These are phyloP conservation scores for Gallinago jamesoni DNA, from an alignment of 2,113 vertebrate genomes.

Conservation along the genomic window DNA sequence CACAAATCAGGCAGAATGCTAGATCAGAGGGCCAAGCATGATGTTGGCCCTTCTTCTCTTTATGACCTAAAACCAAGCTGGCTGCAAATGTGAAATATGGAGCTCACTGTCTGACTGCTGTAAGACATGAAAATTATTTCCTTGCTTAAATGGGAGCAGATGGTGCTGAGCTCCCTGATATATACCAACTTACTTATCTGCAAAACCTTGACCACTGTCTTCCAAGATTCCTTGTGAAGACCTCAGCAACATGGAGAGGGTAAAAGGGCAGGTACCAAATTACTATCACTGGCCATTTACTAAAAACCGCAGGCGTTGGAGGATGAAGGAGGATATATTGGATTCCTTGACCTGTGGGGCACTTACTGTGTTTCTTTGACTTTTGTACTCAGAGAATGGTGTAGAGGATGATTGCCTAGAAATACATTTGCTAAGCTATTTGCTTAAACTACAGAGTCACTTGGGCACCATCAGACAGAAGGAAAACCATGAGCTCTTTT, in stretches of 20 bases:
- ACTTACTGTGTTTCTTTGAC: neutral
- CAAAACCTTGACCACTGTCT: neutral
- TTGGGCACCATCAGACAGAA: constrained; percentile 23
- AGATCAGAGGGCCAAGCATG: neutral
- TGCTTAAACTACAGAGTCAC: constrained; percentile 28
- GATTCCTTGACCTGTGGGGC: neutral
- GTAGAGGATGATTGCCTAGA: neutral
- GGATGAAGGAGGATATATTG: neutral
- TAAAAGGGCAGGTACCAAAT: neutral
- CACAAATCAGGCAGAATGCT: neutral
- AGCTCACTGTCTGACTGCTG: neutral
- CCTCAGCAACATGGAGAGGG: neutral
- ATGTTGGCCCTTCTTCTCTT: neutral
- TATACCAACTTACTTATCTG: neutral
- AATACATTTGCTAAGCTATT: constrained; percentile 43
- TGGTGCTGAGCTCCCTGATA: neutral
- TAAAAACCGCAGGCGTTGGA: neutral
- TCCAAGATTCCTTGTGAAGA: neutral
- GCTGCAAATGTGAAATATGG: neutral
- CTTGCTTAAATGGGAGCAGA: neutral
- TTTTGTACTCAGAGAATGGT: neutral
- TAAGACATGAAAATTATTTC: neutral
- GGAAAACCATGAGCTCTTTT: constrained; percentile 26
- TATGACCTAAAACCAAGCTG: constrained; percentile 40
- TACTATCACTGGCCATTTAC: neutral